These are phyloP conservation scores for Pygocentrus nattereri DNA, from an alignment of 2,797 vertebrate species.

Conservation along the genomic window DNA sequence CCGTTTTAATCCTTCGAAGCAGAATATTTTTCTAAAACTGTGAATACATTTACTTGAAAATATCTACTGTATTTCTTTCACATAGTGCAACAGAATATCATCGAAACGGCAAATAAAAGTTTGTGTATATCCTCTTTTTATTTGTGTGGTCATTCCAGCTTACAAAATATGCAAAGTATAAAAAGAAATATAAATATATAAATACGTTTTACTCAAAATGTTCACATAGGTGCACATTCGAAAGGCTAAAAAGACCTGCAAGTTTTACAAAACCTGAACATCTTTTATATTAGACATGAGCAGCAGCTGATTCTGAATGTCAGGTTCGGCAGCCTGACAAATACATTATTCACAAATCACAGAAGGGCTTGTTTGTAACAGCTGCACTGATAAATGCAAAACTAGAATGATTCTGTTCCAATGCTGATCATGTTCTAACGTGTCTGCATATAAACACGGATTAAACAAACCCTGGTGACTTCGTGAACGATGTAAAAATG, in stretches of 20 bases:
- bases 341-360: slow-evolving; percentile 41
- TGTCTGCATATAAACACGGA: slow-evolving; percentile 18
- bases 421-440: slow-evolving; percentile 19
- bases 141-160: neutral
- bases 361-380: slow-evolving; percentile 24
- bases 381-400: slow-evolving; percentile 14
- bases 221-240: slow-evolving; percentile 6
- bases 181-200: slow-evolving; percentile 44
- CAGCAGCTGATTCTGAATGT: slow-evolving; percentile 41
- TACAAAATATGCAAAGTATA: slow-evolving; percentile 14
- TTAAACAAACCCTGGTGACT: slow-evolving; percentile 16
- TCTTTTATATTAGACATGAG: neutral
- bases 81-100: neutral
- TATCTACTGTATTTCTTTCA: slow-evolving; percentile 7
- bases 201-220: slow-evolving; percentile 40
- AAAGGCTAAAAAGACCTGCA: slow-evolving; percentile 13
- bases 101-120: neutral
- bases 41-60: slow-evolving; percentile 32
- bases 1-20: slow-evolving; percentile 1
- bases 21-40: slow-evolving; percentile 25
- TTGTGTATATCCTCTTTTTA: slow-evolving; percentile 18
- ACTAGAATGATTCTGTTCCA: slow-evolving; percentile 18
- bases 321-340: slow-evolving; percentile 20
- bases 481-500: neutral
- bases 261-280: slow-evolving; percentile 3